Conservation (phyloP, 1,140 invertebrate genomes). For the Achroia grisella region DNA sequence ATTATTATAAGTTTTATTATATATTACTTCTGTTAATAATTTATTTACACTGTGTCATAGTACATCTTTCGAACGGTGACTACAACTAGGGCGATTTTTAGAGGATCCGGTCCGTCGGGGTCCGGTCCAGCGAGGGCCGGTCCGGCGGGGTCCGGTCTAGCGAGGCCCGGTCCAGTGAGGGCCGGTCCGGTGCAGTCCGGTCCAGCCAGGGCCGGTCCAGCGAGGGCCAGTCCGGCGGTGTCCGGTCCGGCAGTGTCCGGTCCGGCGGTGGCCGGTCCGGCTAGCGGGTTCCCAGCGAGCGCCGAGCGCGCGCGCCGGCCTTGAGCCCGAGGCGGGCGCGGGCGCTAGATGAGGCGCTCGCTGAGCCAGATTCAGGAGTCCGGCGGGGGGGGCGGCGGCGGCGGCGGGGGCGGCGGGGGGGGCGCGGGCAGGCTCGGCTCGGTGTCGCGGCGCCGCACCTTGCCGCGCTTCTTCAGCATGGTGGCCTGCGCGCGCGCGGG, state of each 20-base stretch:
- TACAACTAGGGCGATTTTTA: not conserved
- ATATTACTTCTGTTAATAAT: constrained; percentile 42
- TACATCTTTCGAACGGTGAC: constrained; percentile 4
- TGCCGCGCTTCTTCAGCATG: constrained; percentile 93
- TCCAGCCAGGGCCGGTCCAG: not conserved
- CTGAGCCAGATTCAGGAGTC: constrained; percentile 78
- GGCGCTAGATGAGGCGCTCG: constrained; percentile 79
- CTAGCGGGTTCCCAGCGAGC: constrained; percentile 70
- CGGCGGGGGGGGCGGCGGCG: constrained; percentile 58
- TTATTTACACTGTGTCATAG: constrained; percentile 34
- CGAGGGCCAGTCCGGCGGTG: constrained; percentile 59
- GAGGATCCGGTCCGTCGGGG: constrained; percentile 60
- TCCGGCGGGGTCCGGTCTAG: constrained; percentile 62
- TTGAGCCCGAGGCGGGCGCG: constrained; percentile 75
- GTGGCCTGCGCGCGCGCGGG: constrained; percentile 81
- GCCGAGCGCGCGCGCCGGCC: constrained; percentile 59
- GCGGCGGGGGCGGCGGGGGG: constrained; percentile 70
- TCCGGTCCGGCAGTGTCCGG: constrained; percentile 57
- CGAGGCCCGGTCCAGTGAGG: constrained; percentile 74
- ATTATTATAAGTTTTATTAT: constrained; percentile 57
- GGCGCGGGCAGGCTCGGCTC: constrained; percentile 85
- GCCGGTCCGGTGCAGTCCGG: too few relatives aligned
- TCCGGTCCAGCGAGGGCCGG: constrained; percentile 74
- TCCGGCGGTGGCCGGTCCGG: constrained; percentile 74
- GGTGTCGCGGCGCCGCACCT: constrained; percentile 95